Evolutionary conservation across 2,113 vertebrate genomes (phyloP), one percentile per base, ranked within the genome.

Genomic region (Natator depressus): DNA sequence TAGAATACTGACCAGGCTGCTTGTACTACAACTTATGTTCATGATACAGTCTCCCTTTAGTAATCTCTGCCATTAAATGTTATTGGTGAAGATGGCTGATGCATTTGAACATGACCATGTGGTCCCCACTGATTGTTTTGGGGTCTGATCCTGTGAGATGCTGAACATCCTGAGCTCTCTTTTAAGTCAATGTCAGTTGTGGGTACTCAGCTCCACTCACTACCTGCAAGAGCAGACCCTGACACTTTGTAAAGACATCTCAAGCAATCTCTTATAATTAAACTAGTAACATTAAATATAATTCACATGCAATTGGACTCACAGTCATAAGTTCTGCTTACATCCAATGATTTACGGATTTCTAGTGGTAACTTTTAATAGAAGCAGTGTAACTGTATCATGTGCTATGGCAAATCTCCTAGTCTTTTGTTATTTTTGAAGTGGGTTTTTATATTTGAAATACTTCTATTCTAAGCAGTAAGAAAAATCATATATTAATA

Each of bases 161-260:
- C 9, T 25, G 24, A 93, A 42, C 31, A 50, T 8, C 62, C 22
- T 10, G 5, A 89, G 31, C 9, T 69, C 57, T 12, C 4, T 25
- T 22, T 25, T 55, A 55, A 90, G 0, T 4, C 3, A 65, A 14
- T 87, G 81, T 4, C 0, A 87, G 22, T 0, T 89, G 53, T 82
- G 8, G 20, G 49, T 57, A 57, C 22, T 10, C 1, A 1, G 10
- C 31, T 81, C 75, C 22, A 88, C 76, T 75, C 13, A 76, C 3
- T 88, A 80, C 82, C 79, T 24, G 84, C 6, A 80, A 83, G 55
- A 38, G 12, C 47, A 50, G 1, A 42, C 46, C 35, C n/a, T 3
- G 1, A 6, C 82, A 11, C 31, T 84, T 54, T 10, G 38, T 4
- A 54, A 51, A 7, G 82, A 31, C 84, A 84, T 1, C 25, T 31